Evolutionary conservation across 2,888 invertebrate species (phyloP).

Genomic region (Ethmia dodecea): DNA sequence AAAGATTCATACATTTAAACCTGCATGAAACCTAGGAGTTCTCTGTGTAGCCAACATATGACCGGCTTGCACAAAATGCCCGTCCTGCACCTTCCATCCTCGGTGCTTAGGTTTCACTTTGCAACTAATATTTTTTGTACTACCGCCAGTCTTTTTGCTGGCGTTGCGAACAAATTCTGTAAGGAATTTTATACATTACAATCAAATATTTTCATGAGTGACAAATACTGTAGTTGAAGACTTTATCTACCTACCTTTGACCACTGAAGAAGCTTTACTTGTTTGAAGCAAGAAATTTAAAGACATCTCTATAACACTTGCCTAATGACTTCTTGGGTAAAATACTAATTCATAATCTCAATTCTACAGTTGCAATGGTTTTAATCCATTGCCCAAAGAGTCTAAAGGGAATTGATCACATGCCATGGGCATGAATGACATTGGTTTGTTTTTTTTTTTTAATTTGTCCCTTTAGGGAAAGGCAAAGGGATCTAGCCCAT

Average conservation of each 20-base stretch:
- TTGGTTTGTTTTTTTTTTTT: too few species aligned
- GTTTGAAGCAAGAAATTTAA: constrained; percentile 23
- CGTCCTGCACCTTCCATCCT: constrained; percentile 87
- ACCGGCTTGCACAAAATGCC: constrained; percentile 80
- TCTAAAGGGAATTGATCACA: too few species aligned
- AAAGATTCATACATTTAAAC: constrained; percentile 80
- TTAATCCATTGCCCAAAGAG: too few species aligned
- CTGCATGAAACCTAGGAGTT: constrained; percentile 86
- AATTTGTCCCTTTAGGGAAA: too few species aligned
- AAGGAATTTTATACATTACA: constrained; percentile 17
- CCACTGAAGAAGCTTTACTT: constrained; percentile 22
- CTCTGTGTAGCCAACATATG: constrained; percentile 84
- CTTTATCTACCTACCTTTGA: constrained; percentile 28
- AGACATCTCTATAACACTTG: constrained; percentile 36
- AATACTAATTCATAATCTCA: too few species aligned
- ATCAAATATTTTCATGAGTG: not conserved
- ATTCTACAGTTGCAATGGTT: too few species aligned
- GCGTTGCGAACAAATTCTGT: constrained; percentile 76
- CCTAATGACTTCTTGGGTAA: too few species aligned
- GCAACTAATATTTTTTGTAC: constrained; percentile 82
- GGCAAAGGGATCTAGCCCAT: too few species aligned
- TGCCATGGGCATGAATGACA: too few species aligned
- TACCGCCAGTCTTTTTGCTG: constrained; percentile 86
- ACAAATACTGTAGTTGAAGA: not conserved
- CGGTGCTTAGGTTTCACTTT: constrained; percentile 85